Conservation (phyloP, 37 sponge, comb jelly and placozoan species). For the Bolinopsis microptera region DNA sequence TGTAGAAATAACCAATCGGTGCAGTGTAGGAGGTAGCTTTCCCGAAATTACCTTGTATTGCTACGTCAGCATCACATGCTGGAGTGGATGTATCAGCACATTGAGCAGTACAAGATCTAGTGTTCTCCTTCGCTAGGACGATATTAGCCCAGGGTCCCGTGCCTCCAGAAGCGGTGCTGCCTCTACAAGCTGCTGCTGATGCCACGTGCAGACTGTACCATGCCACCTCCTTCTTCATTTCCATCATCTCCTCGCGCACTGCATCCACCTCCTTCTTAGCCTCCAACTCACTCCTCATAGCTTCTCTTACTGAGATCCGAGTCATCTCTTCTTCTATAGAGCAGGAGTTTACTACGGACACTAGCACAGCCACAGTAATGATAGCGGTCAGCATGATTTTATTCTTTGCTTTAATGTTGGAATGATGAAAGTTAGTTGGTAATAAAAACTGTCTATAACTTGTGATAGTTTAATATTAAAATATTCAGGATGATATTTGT, state of each 20-base stretch:
- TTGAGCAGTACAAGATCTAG: not conserved
- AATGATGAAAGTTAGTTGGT: too few species aligned
- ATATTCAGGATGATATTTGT: too few species aligned
- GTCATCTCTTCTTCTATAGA: not conserved
- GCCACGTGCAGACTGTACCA: not conserved
- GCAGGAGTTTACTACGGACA: not conserved
- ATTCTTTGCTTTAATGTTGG: too few species aligned
- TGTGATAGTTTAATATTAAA: too few species aligned
- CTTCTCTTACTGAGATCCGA: not conserved
- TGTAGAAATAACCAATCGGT: not conserved
- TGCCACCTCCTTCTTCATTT: not conserved
- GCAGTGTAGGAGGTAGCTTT: not conserved
- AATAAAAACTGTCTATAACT: too few species aligned
- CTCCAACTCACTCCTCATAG: not conserved
- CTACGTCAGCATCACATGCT: not conserved
- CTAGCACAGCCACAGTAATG: not conserved
- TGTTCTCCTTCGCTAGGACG: not conserved
- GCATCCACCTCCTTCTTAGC: not conserved
- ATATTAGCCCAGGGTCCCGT: not conserved
- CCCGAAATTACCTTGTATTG: not conserved
- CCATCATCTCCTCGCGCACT: not conserved
- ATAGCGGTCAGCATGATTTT: not conserved
- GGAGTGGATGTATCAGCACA: not conserved
- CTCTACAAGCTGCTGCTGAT: not conserved
- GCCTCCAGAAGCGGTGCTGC: not conserved